Percentiles rank a stretch among this genome's conserved stretches.
Conservation (phyloP, 2,888 invertebrate species). For the Serripes groenlandicus region DNA sequence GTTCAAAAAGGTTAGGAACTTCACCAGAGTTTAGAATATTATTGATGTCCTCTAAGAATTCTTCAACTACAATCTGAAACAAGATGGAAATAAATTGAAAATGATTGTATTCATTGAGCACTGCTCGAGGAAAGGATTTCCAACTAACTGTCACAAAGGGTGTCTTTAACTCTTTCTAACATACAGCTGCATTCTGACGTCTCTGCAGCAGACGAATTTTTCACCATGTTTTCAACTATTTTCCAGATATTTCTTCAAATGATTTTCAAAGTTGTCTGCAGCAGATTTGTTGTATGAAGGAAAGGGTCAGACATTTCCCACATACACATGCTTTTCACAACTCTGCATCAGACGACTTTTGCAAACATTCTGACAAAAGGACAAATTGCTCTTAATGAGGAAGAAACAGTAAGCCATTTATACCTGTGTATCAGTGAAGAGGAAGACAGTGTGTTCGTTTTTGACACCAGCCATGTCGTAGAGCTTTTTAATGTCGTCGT, state of each 20-base stretch:
- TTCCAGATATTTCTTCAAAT: background rate
- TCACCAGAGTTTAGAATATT: slow-evolving; percentile 97
- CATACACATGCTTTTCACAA: too few relatives aligned
- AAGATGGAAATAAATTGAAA: background rate
- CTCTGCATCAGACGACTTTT: too few relatives aligned
- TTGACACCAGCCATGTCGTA: slow-evolving; percentile 93
- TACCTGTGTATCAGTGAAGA: slow-evolving; percentile 93
- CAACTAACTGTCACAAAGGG: too few relatives aligned
- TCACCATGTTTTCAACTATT: too few relatives aligned
- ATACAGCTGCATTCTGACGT: too few relatives aligned
- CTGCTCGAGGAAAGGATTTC: too few relatives aligned
- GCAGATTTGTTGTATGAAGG: background rate
- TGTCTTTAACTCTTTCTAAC: too few relatives aligned
- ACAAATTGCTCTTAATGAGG: background rate
- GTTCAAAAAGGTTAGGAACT: slow-evolving; percentile 93
- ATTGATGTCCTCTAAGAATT: slow-evolving; percentile 96
- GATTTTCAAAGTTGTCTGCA: background rate
- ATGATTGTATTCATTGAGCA: too few relatives aligned
- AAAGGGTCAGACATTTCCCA: background rate
- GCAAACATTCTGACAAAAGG: too few relatives aligned
- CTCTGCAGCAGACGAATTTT: too few relatives aligned
- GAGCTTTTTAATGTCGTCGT: slow-evolving; percentile 93
- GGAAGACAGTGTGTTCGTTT: slow-evolving; percentile 92
- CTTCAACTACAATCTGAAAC: slow-evolving; percentile 93
- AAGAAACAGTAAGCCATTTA: background rate